Base-by-base conservation (phyloP, 2,797 vertebrate species). In the Amazona ochrocephala region DNA sequence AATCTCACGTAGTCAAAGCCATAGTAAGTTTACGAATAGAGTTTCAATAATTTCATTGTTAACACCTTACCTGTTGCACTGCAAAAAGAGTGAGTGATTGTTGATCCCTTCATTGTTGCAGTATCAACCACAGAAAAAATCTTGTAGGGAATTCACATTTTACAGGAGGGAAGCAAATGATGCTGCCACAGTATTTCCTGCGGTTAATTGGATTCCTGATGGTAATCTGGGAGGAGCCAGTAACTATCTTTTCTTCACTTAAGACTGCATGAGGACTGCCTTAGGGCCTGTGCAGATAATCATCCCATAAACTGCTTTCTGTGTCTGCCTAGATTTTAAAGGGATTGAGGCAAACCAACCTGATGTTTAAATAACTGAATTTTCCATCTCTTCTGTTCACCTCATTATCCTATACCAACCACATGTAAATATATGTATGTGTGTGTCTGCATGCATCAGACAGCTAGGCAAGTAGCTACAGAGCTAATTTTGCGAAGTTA, bases 181-280 rank as follows among this genome's bases (percentile, higher is more conserved):
- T 64, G 78, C 50, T 82, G 48, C 81, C 72, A 22, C 26, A 12
- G 93, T 90, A 91, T 94, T 95, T 95, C 92, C 94, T 90, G 84
- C 13, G 47, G 48, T 76, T 97, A 97, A 97, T 94, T 75, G 84
- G 96, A 97, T 97, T 92, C 4, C 2, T 41, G 53, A 47, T 7
- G 60, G 73, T 94, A 97, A 97, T 94, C 96, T 93, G 92, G 96
- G 94, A 96, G 94, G 93, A 96, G 95, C 84, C 71, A 92, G 41
- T 62, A 95, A 79, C 44, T 67, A 84, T 86, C 87, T 97, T 96
- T 77, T 92, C 82, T 90, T 79, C 75, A 92, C 29, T 72, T 94
- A 66, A 76, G 27, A 58, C 92, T 65, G 75, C 30, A 37, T 5
- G 27, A 71, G 71, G 79, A 91, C 66, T 89, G 86, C 73, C 84